Conservation (phyloP, 2,888 invertebrate genomes). For the Scaptomyza parva region DNA sequence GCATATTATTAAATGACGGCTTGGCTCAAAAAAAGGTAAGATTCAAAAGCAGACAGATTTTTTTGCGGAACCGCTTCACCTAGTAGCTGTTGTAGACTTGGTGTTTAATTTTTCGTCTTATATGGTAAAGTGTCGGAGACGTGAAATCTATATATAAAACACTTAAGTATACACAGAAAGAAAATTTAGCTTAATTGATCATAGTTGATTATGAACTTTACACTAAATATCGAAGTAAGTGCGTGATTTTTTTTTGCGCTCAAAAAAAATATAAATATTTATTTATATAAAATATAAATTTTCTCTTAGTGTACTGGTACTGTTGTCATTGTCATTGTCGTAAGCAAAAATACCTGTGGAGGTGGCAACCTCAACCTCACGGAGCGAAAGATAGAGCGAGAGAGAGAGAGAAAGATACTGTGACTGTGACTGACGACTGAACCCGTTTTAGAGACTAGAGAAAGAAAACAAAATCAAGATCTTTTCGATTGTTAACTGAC, state of each 20-base stretch:
- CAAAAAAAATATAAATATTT: too few relatives aligned
- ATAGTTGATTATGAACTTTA: too few relatives aligned
- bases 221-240: too few relatives aligned
- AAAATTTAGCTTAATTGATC: not conserved
- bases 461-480: conserved; percentile 21
- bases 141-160: conserved; percentile 40
- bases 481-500: conserved; percentile 28
- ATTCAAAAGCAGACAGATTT: conserved; percentile 24
- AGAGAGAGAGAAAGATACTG: not conserved
- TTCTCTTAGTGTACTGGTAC: conserved; percentile 23
- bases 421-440: conserved; percentile 19
- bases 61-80: conserved; percentile 21
- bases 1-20: conserved; percentile 39
- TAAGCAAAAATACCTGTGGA: conserved; percentile 54
- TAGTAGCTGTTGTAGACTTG: conserved; percentile 31
- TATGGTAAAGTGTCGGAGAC: conserved; percentile 62
- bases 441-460: conserved; percentile 39
- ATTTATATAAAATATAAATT: not conserved
- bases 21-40: conserved; percentile 23
- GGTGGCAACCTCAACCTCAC: conserved; percentile 46
- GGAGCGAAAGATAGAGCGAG: not conserved
- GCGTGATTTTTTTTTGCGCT: too few relatives aligned
- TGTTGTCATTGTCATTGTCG: conserved; percentile 30
- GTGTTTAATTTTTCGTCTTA: conserved; percentile 54
- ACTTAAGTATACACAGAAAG: not conserved